Percentiles rank a stretch among this genome's conserved stretches.
phyloP scores from a whole-genome alignment of 2,113 vertebrate species.

The Amphilophus citrinellus region DNA sequence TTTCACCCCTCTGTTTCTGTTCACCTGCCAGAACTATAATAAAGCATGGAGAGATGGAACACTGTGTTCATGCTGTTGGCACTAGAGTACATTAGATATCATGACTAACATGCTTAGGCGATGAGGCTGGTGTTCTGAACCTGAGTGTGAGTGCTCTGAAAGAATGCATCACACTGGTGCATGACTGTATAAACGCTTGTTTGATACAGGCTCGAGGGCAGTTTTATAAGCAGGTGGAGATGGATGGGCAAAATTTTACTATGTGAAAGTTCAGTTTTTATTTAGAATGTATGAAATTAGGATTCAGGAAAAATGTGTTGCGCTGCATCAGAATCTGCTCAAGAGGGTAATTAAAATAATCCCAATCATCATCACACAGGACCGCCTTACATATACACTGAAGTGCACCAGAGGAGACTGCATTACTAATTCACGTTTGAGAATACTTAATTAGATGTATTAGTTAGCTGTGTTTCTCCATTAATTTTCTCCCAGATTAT shows the following conservation, averaged over 20 bases:
- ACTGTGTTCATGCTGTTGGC: constrained; percentile 34
- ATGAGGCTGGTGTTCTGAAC: background rate
- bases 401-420: constrained; percentile 1
- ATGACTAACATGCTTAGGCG: constrained; percentile 20
- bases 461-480: constrained; percentile 4
- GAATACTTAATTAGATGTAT: constrained; percentile 23
- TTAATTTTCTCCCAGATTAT: background rate
- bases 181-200: background rate
- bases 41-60: constrained; percentile 29
- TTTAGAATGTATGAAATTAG: background rate
- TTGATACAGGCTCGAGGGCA: background rate
- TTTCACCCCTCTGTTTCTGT: constrained; percentile 38
- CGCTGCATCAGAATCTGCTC: background rate
- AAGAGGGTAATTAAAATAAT: constrained; percentile 33
- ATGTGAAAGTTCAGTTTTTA: background rate
- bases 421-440: constrained; percentile 12
- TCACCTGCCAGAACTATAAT: constrained; percentile 58
- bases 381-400: constrained; percentile 9
- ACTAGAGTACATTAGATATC: constrained; percentile 20
- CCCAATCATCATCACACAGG: constrained; percentile 12
- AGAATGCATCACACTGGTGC: background rate
- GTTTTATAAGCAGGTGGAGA: constrained; percentile 1
- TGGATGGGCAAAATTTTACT: background rate
- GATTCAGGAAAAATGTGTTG: background rate
- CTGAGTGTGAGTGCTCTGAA: background rate